A percentile compares a stretch with the other conserved stretches of the same genome.
Conservation (phyloP, 2,888 invertebrate genomes). For the Ormyrus rosae region DNA sequence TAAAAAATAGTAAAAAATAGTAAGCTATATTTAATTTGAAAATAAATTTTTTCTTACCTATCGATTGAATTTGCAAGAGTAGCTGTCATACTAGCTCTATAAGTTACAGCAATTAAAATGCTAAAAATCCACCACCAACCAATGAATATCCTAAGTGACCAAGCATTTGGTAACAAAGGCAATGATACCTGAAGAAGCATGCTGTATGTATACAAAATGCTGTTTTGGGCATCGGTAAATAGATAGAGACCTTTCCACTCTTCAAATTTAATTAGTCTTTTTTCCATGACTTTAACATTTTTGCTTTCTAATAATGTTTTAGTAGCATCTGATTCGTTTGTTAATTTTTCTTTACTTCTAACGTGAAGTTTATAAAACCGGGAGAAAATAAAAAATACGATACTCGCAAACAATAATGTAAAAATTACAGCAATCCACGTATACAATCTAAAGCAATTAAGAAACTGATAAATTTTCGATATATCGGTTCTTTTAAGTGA, state of each 20-base stretch:
- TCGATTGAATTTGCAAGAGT: constrained; percentile 87
- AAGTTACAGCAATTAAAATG: constrained; percentile 86
- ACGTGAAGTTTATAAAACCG: constrained; percentile 77
- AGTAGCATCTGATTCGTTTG: neutral
- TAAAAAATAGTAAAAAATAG: neutral
- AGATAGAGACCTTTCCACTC: constrained; percentile 79
- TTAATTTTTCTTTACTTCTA: neutral
- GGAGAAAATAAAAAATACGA: constrained; percentile 82
- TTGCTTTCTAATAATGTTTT: constrained; percentile 19
- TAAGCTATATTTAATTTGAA: neutral
- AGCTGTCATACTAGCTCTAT: constrained; percentile 90
- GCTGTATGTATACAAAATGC: constrained; percentile 87
- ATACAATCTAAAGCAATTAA: constrained; percentile 77
- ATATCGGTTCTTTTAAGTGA: neutral
- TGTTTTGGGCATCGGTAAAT: constrained; percentile 85
- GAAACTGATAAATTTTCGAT: neutral
- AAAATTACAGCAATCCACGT: constrained; percentile 87
- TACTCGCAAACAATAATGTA: constrained; percentile 82
- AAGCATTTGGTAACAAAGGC: constrained; percentile 86
- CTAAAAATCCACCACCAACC: constrained; percentile 94
- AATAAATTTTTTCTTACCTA: constrained; percentile 75
- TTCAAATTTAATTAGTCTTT: constrained; percentile 45
- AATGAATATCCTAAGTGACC: constrained; percentile 88
- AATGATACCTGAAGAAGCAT: constrained; percentile 88
- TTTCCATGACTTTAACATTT: constrained; percentile 50